A percentile compares a stretch with the other conserved stretches of the same genome.
Conservation (phyloP, 2,797 vertebrate genomes). For the Premnoplex brunnescens region DNA sequence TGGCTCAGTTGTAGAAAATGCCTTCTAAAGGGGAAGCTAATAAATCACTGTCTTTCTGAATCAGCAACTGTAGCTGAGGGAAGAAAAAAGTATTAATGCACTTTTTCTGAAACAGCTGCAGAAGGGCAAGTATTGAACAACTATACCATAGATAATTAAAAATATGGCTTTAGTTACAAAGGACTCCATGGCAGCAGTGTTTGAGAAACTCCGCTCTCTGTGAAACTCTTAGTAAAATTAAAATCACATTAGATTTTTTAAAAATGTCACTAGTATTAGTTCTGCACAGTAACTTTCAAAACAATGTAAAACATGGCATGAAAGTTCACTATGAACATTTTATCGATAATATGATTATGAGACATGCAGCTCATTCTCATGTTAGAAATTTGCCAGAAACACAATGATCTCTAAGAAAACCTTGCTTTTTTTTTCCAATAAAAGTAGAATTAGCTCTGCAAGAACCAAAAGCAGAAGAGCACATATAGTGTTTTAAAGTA, state of each 20-base stretch:
- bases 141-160: not conserved
- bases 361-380: rapidly evolving
- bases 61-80: not conserved
- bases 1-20: not conserved
- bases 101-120: not conserved
- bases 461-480: not conserved
- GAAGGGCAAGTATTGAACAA: not conserved
- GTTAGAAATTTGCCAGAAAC: not conserved
- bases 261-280: not conserved
- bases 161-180: not conserved
- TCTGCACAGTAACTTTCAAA: not conserved
- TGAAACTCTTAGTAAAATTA: not conserved
- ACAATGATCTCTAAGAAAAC: not conserved
- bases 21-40: not conserved
- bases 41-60: not conserved
- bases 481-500: not conserved
- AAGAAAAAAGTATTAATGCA: not conserved
- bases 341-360: not conserved
- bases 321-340: not conserved
- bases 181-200: not conserved
- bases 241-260: not conserved
- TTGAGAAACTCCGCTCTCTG: not conserved
- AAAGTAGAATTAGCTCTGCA: not conserved
- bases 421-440: not conserved
- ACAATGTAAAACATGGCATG: not conserved